Evolutionary conservation across 2,797 vertebrate species (phyloP).

Genomic region (Anguilla pacifica): DNA sequence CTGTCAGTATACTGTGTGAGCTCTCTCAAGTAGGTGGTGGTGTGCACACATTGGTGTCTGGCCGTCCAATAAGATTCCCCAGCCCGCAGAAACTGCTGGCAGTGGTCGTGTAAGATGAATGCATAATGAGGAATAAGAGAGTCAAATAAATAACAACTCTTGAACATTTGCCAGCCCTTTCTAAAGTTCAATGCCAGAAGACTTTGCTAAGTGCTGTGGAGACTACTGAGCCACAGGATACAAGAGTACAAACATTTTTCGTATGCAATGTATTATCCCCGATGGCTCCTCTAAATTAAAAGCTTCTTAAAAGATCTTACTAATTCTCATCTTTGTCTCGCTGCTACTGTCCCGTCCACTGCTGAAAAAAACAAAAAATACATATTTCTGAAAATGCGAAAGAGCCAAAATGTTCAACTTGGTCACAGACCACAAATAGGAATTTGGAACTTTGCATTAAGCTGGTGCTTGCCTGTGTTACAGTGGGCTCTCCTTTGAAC

Average conservation of each 20-base stretch:
- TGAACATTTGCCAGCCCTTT: conserved; percentile 1
- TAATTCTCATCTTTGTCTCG: not conserved
- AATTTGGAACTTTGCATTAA: not conserved
- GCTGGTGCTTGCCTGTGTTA: not conserved
- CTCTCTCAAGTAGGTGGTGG: not conserved
- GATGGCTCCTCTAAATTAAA: not conserved
- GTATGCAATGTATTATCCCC: not conserved
- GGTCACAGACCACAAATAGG: not conserved
- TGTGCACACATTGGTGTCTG: not conserved
- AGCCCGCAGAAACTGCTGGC: not conserved
- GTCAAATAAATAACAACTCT: conserved; percentile 5
- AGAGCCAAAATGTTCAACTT: not conserved
- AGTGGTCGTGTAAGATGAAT: not conserved
- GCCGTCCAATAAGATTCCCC: conserved; percentile 2
- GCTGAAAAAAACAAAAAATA: not conserved
- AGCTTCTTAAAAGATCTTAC: not conserved
- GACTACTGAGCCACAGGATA: not conserved
- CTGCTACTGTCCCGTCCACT: not conserved
- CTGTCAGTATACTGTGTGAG: not conserved
- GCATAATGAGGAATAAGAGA: not conserved
- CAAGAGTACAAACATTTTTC: not conserved
- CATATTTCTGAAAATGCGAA: not conserved
- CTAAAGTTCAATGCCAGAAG: not conserved
- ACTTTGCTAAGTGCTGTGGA: not conserved
- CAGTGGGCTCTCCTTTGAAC: not conserved